Evolutionary conservation across 2,888 invertebrate species (phyloP), one percentile per base, ranked within the genome.

Genomic region (Aleiodes testaceus): DNA sequence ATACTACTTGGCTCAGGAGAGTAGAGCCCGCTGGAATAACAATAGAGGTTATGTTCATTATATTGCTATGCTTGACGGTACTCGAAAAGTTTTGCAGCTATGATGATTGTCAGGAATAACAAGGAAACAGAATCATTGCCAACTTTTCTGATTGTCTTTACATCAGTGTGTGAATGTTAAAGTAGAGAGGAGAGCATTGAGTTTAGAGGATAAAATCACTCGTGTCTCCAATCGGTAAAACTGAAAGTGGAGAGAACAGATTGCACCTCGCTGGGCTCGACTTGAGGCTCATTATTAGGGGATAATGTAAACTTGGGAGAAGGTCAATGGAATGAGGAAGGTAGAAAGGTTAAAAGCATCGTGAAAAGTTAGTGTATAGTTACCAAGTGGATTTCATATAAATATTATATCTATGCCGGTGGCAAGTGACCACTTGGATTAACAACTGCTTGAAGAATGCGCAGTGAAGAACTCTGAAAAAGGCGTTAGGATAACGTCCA

Each of bases 401-500:
- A 82, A 82, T 81, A 79, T 81, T 77, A 79, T 80, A 81, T 81
- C 75, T 77, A 66, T 69, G 72, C 73, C 75, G 63, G 70, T 67
- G 73, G 61, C 18, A 61, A 61, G 69, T 52, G 66, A 61, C 66
- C 50, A 66, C 50, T 20, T 18, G 36, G 36, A 36, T 50, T 49
- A 65, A 66, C 44, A 36, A 6, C 4, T 26, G 36, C 9, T 36
- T 36, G 36, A 11, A 55, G 53, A 9, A 5, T 30, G 20, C 4
- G 22, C 12, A 66, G 9, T 7, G 50, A 11, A 36, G 11, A 36
- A 6, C 6, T 36, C 36, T 36, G 9, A 11, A 26, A 36, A 36
- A 9, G 11, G 36, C 11, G 36, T 36, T 36, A 36, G 36, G 36
- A 36, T 36, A 36, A 36, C 36, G 36, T 36, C 36, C 36, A 36